A percentile compares a stretch with the other conserved stretches of the same genome.
Evolutionary conservation across 2,888 invertebrate species (phyloP).

Genomic region (Synergus itoensis): DNA sequence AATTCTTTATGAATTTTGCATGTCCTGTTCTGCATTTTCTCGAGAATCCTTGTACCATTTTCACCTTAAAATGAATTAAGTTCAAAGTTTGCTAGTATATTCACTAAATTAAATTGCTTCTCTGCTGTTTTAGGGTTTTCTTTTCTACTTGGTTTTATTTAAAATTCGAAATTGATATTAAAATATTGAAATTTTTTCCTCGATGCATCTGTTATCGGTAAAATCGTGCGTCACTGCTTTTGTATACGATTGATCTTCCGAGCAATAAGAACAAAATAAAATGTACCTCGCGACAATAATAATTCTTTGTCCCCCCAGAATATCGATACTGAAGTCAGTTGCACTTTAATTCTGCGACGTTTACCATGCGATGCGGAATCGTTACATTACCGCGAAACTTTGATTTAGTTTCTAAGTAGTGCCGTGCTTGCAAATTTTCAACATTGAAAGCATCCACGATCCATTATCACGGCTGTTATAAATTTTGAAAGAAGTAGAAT

Average conservation of each 20-base stretch:
- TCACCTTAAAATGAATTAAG: not conserved
- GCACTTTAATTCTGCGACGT: slow-evolving; percentile 28
- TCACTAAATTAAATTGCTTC: not conserved
- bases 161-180: not conserved
- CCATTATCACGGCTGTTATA: slow-evolving; percentile 11
- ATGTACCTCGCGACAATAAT: slow-evolving; percentile 8
- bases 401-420: slow-evolving; percentile 38
- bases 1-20: no score
- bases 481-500: slow-evolving; percentile 5
- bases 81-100: not conserved
- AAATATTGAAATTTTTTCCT: not conserved
- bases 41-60: not conserved
- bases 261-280: not conserved
- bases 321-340: slow-evolving; percentile 33
- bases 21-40: no score
- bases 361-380: slow-evolving; percentile 17
- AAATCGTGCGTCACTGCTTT: not conserved
- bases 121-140: not conserved
- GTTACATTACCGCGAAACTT: slow-evolving; percentile 38
- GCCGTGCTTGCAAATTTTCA: slow-evolving; percentile 36
- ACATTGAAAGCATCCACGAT: slow-evolving; percentile 20
- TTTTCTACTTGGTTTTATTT: not conserved
- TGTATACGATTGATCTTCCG: not conserved
- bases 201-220: not conserved
- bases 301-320: slow-evolving; percentile 31